Evolutionary conservation across 2,888 invertebrate species (phyloP).

Genomic region (Aphrophora alni): DNA sequence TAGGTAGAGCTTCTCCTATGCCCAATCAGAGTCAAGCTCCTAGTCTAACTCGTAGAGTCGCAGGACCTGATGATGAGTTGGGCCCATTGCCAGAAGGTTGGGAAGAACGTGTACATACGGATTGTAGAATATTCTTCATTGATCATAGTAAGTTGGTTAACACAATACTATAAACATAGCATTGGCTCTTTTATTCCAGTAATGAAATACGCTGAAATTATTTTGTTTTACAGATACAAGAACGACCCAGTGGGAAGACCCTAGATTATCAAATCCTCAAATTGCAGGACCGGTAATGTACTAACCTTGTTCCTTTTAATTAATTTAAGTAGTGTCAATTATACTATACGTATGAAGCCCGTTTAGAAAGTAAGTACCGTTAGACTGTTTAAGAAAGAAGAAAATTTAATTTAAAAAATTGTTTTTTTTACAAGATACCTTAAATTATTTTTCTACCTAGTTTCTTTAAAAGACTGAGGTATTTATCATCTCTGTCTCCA

Average conservation of each 20-base stretch:
- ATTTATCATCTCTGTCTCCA: too few species aligned
- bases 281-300: slow-evolving; percentile 88
- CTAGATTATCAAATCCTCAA: slow-evolving; percentile 92
- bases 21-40: slow-evolving; percentile 65
- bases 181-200: neutral
- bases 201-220: neutral
- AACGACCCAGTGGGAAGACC: slow-evolving; percentile 99
- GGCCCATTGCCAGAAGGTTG: slow-evolving; percentile 97
- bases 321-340: too few species aligned
- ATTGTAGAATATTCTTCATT: slow-evolving; percentile 97
- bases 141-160: slow-evolving; percentile 84
- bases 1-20: slow-evolving; percentile 80
- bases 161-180: neutral
- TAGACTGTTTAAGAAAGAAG: too few species aligned
- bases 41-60: slow-evolving; percentile 54
- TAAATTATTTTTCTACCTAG: too few species aligned
- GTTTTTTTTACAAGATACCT: too few species aligned
- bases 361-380: too few species aligned
- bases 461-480: too few species aligned
- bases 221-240: slow-evolving; percentile 74
- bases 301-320: slow-evolving; percentile 7
- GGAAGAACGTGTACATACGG: slow-evolving; percentile 96
- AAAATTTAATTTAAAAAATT: too few species aligned
- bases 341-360: too few species aligned
- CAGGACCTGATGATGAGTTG: slow-evolving; percentile 75